Conservation (phyloP, 2,113 vertebrate species). For the Dromiciops gliroides region DNA sequence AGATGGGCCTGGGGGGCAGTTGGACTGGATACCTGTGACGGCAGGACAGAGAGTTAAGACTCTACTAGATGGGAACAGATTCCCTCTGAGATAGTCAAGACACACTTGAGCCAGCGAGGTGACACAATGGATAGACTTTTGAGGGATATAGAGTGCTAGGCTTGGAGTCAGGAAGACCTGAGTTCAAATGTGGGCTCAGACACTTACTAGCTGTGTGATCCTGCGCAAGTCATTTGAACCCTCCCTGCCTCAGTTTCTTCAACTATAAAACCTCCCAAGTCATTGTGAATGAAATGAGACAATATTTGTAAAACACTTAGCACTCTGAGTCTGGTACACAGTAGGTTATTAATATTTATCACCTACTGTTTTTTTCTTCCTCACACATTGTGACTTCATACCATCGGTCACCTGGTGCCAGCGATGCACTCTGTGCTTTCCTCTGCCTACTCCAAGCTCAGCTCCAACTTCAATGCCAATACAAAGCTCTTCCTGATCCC, state of each 20-base stretch:
- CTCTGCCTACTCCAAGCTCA: no score
- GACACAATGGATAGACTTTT: neutral
- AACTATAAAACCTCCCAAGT: neutral
- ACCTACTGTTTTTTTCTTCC: no score
- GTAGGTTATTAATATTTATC: neutral
- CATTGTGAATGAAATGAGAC: neutral
- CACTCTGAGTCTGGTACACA: neutral
- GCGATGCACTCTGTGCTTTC: no score
- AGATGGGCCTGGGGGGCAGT: conserved; percentile 69
- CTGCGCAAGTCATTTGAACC: neutral
- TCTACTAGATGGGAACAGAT: neutral
- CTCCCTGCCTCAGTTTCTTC: neutral
- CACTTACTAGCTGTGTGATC: neutral
- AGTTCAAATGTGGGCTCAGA: neutral
- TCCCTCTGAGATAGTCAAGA: neutral
- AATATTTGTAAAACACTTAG: neutral
- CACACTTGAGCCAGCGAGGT: neutral
- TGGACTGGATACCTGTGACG: conserved; percentile 89
- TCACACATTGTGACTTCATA: no score
- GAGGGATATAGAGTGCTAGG: no score
- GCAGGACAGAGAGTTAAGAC: neutral
- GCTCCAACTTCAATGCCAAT: no score
- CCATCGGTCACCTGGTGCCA: no score
- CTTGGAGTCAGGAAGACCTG: no score
- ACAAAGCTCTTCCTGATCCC: no score